Conservation (phyloP, 2,113 vertebrate genomes). For the Bubo bubo region DNA sequence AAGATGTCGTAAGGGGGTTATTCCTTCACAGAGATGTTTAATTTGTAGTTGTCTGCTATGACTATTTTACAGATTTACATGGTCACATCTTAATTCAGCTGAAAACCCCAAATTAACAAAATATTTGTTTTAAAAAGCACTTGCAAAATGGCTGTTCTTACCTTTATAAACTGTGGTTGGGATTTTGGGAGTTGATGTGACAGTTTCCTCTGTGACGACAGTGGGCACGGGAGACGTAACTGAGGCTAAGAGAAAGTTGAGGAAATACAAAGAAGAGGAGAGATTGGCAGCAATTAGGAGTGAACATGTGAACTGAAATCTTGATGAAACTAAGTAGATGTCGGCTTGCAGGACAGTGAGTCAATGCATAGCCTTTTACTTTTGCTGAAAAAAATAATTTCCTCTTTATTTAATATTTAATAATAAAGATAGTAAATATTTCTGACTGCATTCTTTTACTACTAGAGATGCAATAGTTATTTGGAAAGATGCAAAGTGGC, state of each 20-base stretch:
- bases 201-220: rapidly evolving
- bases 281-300: not conserved
- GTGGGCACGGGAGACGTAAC: not conserved
- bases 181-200: not conserved
- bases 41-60: not conserved
- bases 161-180: not conserved
- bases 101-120: not conserved
- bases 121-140: not conserved
- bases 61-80: not conserved
- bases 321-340: not conserved
- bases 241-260: not conserved
- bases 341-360: not conserved
- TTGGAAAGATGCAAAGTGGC: not conserved
- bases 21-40: not conserved
- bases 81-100: not conserved
- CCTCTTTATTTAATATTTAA: not conserved
- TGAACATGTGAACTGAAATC: not conserved
- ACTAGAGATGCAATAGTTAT: rapidly evolving
- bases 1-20: not conserved
- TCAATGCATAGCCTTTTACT: not conserved
- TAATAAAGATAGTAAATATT: not conserved
- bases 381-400: not conserved
- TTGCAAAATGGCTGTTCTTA: not conserved
- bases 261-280: not conserved
- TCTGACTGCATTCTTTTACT: not conserved